Evolutionary conservation across 2,888 invertebrate genomes (phyloP), one percentile per base, ranked within the genome.

Genomic region (Hemithea aestivaria): DNA sequence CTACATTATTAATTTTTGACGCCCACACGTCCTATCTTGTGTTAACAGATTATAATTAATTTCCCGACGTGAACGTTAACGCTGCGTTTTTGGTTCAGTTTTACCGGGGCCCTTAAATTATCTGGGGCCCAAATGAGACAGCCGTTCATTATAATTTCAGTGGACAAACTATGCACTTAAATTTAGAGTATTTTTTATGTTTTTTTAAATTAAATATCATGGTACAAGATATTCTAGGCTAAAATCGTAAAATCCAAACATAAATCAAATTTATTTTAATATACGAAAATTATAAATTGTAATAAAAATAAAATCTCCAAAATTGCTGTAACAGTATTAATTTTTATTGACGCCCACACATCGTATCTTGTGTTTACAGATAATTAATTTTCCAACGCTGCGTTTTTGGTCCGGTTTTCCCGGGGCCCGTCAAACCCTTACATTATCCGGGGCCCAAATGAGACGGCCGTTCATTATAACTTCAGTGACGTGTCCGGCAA

Each of bases 401-500:
- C 51, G 49, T 45, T 45, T 50, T 44, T 38, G 40, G 40, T 28
- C 29, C 36, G 21, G 27, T 42, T 43, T 42, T 39, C 38, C 44
- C 35, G 37, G 58, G 52, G 48, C 62, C 66, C 56, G 66, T 67
- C 76, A 71, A 69, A 73, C 69, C 29, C 68, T 62, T 58, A 67
- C 72, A 78, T 79, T 70, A 76, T 73, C 68, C 66, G 64, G 56
- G 55, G 51, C 54, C 56, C 50, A 62, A 73, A 73, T 69, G 70
- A 73, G 66, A 68, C 65, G 62, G 54, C 58, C 71, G 66, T 78
- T 81, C 81, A 82, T 82, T 81, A 78, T 80, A 80, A 81, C 76
- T 80, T 47, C 53, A 58, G 58, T 62, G 63, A 66, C 65, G 62
- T 66, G 68, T 70, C 62, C 67, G 57, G 58, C 61, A 62, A 72